phyloP scores from a whole-genome alignment of 2,888 invertebrate species.

The Apodemia hepburni region DNA sequence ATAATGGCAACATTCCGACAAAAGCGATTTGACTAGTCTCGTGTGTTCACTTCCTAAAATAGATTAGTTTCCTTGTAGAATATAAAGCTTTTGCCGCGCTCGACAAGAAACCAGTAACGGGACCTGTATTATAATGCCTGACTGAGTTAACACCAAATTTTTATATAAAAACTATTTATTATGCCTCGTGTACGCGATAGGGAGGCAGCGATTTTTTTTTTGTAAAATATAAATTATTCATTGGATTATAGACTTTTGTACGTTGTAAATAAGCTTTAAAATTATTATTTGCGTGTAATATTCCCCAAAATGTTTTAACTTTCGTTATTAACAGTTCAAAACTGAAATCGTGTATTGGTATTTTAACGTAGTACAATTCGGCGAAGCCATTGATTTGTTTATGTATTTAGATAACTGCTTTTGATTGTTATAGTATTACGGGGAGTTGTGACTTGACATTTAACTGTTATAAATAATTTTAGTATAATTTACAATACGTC shows the following conservation, averaged over 20 bases:
- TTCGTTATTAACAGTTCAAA: constrained; percentile 22
- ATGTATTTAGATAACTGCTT: constrained; percentile 24
- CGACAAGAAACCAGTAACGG: constrained; percentile 45
- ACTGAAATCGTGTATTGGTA: constrained; percentile 33
- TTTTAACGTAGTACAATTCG: constrained; percentile 52
- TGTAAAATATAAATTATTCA: constrained; percentile 30
- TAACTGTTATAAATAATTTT: background rate
- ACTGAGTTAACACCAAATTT: constrained; percentile 71
- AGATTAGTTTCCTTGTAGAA: constrained; percentile 40
- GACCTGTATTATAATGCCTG: constrained; percentile 61
- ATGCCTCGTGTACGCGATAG: constrained; percentile 30
- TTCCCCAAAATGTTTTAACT: constrained; percentile 18
- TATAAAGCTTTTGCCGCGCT: constrained; percentile 40
- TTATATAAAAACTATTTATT: constrained; percentile 51
- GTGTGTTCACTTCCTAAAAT: constrained; percentile 53
- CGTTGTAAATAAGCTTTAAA: constrained; percentile 24
- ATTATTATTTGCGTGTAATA: constrained; percentile 20
- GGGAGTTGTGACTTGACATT: constrained; percentile 27
- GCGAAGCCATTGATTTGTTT: constrained; percentile 51
- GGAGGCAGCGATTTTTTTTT: constrained; percentile 30
- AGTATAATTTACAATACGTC: background rate
- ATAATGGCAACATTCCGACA: constrained; percentile 41
- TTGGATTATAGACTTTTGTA: constrained; percentile 20
- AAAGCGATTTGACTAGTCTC: constrained; percentile 51
- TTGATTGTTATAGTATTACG: constrained; percentile 25